A percentile compares a stretch with the other conserved stretches of the same genome.
Conservation (phyloP, 2,113 vertebrate genomes). For the Orycteropus afer region DNA sequence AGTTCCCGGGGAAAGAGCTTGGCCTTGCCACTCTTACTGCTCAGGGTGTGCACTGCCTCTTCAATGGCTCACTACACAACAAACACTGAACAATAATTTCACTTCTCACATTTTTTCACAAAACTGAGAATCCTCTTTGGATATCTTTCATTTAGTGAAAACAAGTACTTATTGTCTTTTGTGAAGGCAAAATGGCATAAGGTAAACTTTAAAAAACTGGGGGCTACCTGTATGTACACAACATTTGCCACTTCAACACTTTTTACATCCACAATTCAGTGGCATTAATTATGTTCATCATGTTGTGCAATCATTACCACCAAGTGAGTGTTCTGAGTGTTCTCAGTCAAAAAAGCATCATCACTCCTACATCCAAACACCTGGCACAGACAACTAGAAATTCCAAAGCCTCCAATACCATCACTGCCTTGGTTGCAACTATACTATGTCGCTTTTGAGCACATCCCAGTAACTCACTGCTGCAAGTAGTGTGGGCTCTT, state of each 20-base stretch:
- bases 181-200: too few species aligned
- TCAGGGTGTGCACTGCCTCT: too few species aligned
- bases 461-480: not conserved
- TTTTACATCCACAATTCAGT: not conserved
- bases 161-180: too few species aligned
- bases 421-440: not conserved
- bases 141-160: too few species aligned
- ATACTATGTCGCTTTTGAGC: not conserved
- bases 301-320: not conserved
- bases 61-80: too few species aligned
- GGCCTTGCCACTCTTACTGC: constrained; percentile 69
- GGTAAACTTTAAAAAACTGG: too few species aligned
- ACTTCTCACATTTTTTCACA: too few species aligned
- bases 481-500: not conserved
- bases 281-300: not conserved
- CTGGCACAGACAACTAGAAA: not conserved
- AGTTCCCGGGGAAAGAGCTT: too few species aligned
- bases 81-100: too few species aligned
- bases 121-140: too few species aligned
- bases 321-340: not conserved
- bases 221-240: too few species aligned
- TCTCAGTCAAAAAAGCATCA: not conserved
- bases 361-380: not conserved
- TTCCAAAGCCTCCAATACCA: not conserved
- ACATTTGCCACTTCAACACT: not conserved